These are phyloP conservation scores for Grammomys surdaster DNA, from an alignment of 2,113 vertebrate genomes.

Conservation along the genomic window DNA sequence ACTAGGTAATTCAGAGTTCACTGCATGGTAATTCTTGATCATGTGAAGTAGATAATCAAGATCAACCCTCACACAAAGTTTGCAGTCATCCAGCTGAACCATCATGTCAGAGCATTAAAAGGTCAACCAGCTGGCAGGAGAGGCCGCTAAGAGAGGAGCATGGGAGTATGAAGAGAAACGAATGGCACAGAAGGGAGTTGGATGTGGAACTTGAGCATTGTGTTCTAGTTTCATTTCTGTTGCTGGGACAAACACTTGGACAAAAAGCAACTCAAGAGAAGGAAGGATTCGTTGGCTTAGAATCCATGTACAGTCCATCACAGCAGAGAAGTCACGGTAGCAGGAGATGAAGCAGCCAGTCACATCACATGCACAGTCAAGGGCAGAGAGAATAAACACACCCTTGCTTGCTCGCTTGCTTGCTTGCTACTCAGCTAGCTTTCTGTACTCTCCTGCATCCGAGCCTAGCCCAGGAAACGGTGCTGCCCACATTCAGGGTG, in stretches of 20 bases:
- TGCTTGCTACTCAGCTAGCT: neutral
- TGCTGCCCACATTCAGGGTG: neutral
- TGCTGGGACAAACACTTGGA: neutral
- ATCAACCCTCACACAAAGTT: neutral
- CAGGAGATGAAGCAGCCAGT: neutral
- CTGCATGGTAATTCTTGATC: neutral
- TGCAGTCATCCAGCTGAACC: neutral
- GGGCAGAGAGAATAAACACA: neutral
- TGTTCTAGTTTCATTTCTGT: neutral
- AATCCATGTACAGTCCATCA: neutral
- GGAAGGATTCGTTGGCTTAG: neutral
- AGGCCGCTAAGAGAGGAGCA: neutral
- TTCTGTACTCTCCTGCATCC: neutral
- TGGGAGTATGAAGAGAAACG: neutral
- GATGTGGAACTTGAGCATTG: neutral
- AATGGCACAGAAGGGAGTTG: neutral
- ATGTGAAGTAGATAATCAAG: neutral
- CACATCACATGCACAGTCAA: neutral
- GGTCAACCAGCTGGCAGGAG: neutral
- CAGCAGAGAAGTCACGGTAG: neutral
- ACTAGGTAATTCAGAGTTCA: neutral
- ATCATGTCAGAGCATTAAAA: neutral
- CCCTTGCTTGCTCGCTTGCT: neutral
- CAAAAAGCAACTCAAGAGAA: neutral
- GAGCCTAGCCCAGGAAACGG: neutral